These are phyloP conservation scores for Apocrypta bakeri DNA, from an alignment of 1,140 invertebrate genomes.

Conservation along the genomic window DNA sequence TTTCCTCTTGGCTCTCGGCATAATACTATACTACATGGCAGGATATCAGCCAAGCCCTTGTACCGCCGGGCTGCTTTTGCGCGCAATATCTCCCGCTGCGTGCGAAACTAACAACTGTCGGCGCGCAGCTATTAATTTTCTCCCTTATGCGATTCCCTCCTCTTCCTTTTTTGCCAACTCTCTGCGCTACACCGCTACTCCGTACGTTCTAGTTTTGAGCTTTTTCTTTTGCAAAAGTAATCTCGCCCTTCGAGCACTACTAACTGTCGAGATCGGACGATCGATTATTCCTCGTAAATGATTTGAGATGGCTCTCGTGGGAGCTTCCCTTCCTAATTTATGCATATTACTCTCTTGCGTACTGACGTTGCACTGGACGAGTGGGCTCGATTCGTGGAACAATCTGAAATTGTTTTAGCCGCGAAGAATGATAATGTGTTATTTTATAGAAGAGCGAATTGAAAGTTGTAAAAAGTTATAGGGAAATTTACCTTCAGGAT, in stretches of 20 bases:
- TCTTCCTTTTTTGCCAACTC: not conserved
- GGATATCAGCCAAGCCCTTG: constrained; percentile 15
- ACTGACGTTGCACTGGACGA: not conserved
- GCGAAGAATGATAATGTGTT: not conserved
- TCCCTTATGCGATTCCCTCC: constrained; percentile 25
- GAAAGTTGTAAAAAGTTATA: constrained; percentile 7
- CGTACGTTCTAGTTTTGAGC: not conserved
- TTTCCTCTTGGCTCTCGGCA: not conserved
- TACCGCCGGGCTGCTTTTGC: not conserved
- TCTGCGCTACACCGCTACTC: not conserved
- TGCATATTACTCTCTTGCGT: too few species aligned
- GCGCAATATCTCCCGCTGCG: constrained; percentile 10
- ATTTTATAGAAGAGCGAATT: not conserved
- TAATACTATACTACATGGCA: not conserved
- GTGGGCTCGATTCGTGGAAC: not conserved
- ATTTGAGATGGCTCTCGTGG: too few species aligned
- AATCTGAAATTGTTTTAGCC: not conserved
- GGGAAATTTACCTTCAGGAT: constrained; percentile 7
- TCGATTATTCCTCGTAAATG: too few species aligned
- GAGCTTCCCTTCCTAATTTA: too few species aligned
- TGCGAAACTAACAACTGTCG: constrained; percentile 44
- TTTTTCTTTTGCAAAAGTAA: constrained; percentile 30
- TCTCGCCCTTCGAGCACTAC: not conserved
- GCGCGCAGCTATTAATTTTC: constrained; percentile 46
- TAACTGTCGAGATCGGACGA: not conserved